Evolutionary conservation across 1,140 invertebrate species (phyloP).

Genomic region (Orchesella cincta): DNA sequence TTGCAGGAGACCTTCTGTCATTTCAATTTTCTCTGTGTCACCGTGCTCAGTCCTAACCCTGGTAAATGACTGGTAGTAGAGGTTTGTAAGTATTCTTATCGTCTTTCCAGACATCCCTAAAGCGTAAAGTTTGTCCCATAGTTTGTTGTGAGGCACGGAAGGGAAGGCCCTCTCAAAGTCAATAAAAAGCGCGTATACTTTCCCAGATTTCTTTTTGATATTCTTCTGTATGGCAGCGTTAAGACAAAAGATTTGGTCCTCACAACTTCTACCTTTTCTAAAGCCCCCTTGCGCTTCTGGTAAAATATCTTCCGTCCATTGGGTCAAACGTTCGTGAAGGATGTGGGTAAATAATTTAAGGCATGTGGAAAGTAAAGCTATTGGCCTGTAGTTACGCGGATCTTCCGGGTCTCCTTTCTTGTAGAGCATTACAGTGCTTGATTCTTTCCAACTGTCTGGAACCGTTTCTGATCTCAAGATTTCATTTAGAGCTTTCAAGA

Average conservation of each 20-base stretch:
- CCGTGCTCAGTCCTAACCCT: not conserved
- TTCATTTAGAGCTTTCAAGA: constrained; percentile 25
- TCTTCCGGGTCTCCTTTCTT: constrained; percentile 30
- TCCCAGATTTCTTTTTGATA: constrained; percentile 22
- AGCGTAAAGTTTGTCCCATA: constrained; percentile 46
- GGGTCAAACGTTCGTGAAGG: constrained; percentile 32
- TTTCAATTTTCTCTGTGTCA: not conserved
- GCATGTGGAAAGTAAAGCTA: constrained; percentile 40
- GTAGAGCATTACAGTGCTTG: constrained; percentile 11
- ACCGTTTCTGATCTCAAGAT: not conserved
- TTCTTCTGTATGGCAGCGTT: constrained; percentile 42
- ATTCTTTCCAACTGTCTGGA: constrained; percentile 14
- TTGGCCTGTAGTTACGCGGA: constrained; percentile 34
- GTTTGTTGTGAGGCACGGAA: constrained; percentile 43
- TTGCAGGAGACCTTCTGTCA: constrained; percentile 49
- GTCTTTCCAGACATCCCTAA: constrained; percentile 47
- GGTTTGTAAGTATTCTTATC: constrained; percentile 40
- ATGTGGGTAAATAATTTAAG: constrained; percentile 50
- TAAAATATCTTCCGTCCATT: constrained; percentile 41
- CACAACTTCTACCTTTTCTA: constrained; percentile 36
- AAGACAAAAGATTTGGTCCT: constrained; percentile 48
- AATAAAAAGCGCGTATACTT: constrained; percentile 50
- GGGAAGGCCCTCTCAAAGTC: constrained; percentile 51
- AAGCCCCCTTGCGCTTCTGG: constrained; percentile 49
- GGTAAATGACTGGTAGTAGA: constrained; percentile 34